Conservation (phyloP, 2,113 vertebrate genomes). For the Corythornis cristatus region DNA sequence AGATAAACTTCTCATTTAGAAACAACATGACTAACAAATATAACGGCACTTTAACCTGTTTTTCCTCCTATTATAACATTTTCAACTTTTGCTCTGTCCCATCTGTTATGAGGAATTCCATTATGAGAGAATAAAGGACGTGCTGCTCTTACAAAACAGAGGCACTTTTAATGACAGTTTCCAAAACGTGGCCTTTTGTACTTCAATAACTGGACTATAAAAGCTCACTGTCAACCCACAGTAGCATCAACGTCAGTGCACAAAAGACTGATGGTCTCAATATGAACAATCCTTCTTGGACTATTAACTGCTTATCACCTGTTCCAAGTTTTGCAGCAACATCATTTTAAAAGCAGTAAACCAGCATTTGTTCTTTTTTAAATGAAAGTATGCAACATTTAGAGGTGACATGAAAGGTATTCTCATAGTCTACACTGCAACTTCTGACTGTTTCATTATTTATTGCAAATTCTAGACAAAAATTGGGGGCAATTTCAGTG, state of each 20-base stretch:
- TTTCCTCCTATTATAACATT: not conserved
- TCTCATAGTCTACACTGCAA: not conserved
- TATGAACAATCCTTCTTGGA: slow-evolving; percentile 32
- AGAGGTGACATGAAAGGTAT: not conserved
- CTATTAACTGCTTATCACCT: slow-evolving; percentile 8
- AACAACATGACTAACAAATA: not conserved
- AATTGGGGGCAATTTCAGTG: not conserved
- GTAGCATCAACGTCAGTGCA: slow-evolving; percentile 59
- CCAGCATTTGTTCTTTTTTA: not conserved
- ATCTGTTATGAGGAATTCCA: slow-evolving; percentile 44
- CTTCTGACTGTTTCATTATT: not conserved
- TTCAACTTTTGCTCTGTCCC: slow-evolving; percentile 38
- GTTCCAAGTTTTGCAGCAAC: not conserved
- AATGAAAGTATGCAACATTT: not conserved
- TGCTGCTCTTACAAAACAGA: slow-evolving; percentile 59
- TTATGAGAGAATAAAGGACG: slow-evolving; percentile 52
- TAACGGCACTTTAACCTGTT: slow-evolving; percentile 3
- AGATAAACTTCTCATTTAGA: slow-evolving; percentile 18
- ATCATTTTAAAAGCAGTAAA: not conserved
- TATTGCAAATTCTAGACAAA: not conserved
- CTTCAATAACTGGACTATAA: slow-evolving; percentile 48
- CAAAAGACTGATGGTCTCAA: slow-evolving; percentile 35
- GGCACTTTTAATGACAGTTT: slow-evolving; percentile 61
- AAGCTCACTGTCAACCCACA: slow-evolving; percentile 69
- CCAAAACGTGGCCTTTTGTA: slow-evolving; percentile 58